Base-by-base conservation (phyloP, 2,113 vertebrate genomes). In the Rhinichthys klamathensis region DNA sequence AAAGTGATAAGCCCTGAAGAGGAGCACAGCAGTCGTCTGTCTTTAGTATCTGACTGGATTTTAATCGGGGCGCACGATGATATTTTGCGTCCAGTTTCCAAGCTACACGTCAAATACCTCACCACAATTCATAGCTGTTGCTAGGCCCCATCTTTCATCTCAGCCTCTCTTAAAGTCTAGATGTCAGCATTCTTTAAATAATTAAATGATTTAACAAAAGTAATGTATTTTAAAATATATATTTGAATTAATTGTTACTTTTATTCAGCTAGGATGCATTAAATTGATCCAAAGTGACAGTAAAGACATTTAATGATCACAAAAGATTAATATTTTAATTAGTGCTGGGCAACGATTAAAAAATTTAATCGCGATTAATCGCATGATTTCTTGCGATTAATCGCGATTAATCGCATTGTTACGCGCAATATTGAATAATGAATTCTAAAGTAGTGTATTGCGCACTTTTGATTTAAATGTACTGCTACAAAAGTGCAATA, bases 91-190 rank as follows among this genome's bases (percentile, higher is more conserved):
- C 78, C 75, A 88, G 86, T 86, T 88, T 86, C 84, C 4, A 15
- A 49, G 67, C 83, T 80, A 88, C 89, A 82, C 89, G 2, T 60
- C 41, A 90, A 92, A 92, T 91, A 90, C 90, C 91, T 93, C 88
- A 91, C 49, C 11, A 89, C 80, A 82, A 81, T 41, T 61, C 56
- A 79, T n/a, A 61, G 12, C 56, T 38, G 56, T 79, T 56, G 30
- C 30, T 79, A 61, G 30, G 21, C 51, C 35, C 1, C 56, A 23
- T 15, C 41, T 46, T 46, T 16, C 2, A 74, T 74, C n/a, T 74
- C 12, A 49, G 70, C 70, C 70, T 46, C 41, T 74, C 23, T 25
- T 25, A 27, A 73, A 7, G 10, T 0, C 38, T 46, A 16, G 6
- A 46, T 46, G 0, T 74, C 70, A 25, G 13, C 38, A 74, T n/a